Evolutionary conservation across 2,113 vertebrate species (phyloP), one percentile per base, ranked within the genome.

Genomic region (Tichodroma muraria): DNA sequence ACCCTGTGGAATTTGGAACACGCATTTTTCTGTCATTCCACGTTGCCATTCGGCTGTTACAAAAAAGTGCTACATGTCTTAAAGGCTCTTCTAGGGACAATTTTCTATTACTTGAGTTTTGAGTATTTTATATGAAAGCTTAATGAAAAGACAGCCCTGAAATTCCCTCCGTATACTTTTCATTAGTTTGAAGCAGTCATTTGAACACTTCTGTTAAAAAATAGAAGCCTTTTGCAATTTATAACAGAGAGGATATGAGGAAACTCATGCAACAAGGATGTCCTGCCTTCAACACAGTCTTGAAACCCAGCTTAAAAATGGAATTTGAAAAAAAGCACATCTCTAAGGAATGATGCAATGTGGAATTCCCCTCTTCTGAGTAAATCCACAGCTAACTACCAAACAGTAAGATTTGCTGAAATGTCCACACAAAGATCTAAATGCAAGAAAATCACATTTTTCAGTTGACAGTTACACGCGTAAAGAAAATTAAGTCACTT

Each of bases 361-460:
- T 89, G 87, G 89, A 93, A 90, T 94, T 96, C 93, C 90, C 93
- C 84, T 91, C 31, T 53, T 56, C 37, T 45, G 84, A 92, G n/a
- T 35, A 45, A 84, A 89, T 54, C 82, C 45, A 61, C 61, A 47
- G 72, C 77, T 72, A 87, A 84, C 77, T 33, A 76, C 53, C 31
- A 49, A 83, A 65, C 17, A 53, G 35, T 0, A 68, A 8, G 23
- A 90, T 44, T 53, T 92, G 35, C 53, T 53, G 69, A 50, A 50
- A 72, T 31, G 30, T 35, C 79, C 47, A 56, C 27, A 19, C 23
- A 82, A 57, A 72, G 12, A 80, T 22, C 37, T 49, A 44, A 24
- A 59, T 11, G 17, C 63, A 80, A 70, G 54, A 90, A 87, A 59
- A 80, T 12, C 4, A 16, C 19, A 28, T 64, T 90, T 15, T 81